These are phyloP conservation scores for Calliscelio sp. DNA, from an alignment of 2,888 invertebrate species.

Conservation along the genomic window DNA sequence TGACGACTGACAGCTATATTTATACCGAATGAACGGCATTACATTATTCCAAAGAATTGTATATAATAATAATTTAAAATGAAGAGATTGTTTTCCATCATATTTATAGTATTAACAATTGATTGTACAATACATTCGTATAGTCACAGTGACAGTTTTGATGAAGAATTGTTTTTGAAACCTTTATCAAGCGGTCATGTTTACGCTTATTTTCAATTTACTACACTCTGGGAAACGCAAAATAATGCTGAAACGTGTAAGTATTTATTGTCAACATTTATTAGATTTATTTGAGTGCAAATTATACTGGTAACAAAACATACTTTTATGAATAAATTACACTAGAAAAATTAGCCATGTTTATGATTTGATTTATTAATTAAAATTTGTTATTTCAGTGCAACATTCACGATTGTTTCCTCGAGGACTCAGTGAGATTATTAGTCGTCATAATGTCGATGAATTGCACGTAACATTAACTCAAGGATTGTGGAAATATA, in stretches of 20 bases:
- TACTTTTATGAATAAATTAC: no score
- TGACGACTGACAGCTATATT: slow-evolving; percentile 11
- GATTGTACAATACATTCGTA: slow-evolving; percentile 47
- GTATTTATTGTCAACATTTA: slow-evolving; percentile 55
- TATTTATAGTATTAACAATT: slow-evolving; percentile 62
- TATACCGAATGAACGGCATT: slow-evolving; percentile 5
- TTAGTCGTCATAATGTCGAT: slow-evolving; percentile 93
- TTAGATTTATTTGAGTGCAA: no score
- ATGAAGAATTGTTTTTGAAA: slow-evolving; percentile 95
- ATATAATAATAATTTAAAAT: slow-evolving; percentile 50
- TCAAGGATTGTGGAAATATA: slow-evolving; percentile 97
- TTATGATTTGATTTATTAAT: neutral
- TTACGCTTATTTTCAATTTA: slow-evolving; percentile 96
- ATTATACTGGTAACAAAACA: no score
- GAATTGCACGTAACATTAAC: slow-evolving; percentile 97
- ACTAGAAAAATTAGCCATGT: no score
- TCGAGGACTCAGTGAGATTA: slow-evolving; percentile 94
- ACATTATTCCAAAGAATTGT: slow-evolving; percentile 41
- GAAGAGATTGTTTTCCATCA: slow-evolving; percentile 30
- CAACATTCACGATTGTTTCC: slow-evolving; percentile 95
- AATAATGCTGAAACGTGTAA: slow-evolving; percentile 80
- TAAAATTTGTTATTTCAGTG: no score
- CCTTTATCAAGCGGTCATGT: slow-evolving; percentile 94
- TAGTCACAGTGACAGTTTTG: slow-evolving; percentile 89
- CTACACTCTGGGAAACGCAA: slow-evolving; percentile 90